These are phyloP conservation scores for Acrocephalus arundinaceus DNA, from an alignment of 2,113 vertebrate genomes.

Conservation along the genomic window DNA sequence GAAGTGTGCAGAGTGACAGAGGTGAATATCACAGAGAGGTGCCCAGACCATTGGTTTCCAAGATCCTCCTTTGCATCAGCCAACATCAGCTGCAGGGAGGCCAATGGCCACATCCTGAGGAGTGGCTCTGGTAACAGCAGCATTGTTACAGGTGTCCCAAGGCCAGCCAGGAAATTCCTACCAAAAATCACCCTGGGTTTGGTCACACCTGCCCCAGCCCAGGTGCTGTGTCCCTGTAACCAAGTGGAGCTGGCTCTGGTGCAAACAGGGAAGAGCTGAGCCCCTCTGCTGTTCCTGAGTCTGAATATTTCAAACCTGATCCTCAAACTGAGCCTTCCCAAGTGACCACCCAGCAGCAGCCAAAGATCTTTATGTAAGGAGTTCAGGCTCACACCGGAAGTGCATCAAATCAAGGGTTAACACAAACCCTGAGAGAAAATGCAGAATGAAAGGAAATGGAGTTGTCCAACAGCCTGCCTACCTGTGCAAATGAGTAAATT, in stretches of 20 bases:
- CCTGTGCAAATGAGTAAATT: background rate
- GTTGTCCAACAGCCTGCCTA: background rate
- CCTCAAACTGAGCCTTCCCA: background rate
- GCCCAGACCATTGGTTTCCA: background rate
- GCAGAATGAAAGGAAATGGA: background rate
- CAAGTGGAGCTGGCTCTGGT: background rate
- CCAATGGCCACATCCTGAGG: fast-evolving
- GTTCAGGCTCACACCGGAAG: background rate
- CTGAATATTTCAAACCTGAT: slow-evolving; percentile 1
- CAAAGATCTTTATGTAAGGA: background rate
- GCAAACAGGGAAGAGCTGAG: background rate
- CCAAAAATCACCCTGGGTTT: background rate
- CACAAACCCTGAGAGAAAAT: background rate
- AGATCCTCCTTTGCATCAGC: background rate
- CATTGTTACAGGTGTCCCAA: background rate
- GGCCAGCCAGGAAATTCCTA: background rate
- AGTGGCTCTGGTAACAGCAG: background rate
- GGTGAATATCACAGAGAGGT: fast-evolving
- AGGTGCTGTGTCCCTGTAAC: background rate
- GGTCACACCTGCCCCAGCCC: background rate
- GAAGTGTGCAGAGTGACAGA: background rate
- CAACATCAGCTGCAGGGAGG: background rate
- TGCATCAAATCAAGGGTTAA: background rate
- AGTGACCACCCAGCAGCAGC: background rate
- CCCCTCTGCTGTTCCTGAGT: background rate